Evolutionary conservation across 1,140 invertebrate genomes (phyloP).

Genomic region (Protaetia brevitarsis): DNA sequence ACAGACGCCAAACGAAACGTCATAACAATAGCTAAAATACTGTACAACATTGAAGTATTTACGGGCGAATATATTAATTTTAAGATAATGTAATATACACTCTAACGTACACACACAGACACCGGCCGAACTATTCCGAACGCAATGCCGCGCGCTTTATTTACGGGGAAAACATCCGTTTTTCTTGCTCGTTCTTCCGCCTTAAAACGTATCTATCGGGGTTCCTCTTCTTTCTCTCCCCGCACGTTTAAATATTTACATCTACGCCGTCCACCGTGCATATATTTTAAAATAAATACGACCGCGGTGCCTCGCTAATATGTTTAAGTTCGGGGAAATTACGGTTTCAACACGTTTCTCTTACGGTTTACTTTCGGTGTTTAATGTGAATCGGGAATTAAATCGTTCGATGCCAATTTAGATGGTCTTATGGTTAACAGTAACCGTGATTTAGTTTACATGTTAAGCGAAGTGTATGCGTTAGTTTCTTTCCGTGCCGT

Average conservation of each 20-base stretch:
- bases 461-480: slow-evolving; percentile 3
- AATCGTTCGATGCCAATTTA: slow-evolving; percentile 15
- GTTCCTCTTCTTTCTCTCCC: too few species aligned
- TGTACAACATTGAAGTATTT: not conserved
- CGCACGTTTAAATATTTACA: slow-evolving; percentile 16
- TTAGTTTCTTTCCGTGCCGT: slow-evolving; percentile 1
- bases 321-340: slow-evolving; percentile 13
- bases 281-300: slow-evolving; percentile 14
- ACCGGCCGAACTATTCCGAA: not conserved
- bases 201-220: too few species aligned
- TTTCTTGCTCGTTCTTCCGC: too few species aligned
- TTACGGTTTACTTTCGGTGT: slow-evolving; percentile 4
- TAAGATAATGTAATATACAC: not conserved
- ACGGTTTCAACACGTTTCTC: slow-evolving; percentile 13
- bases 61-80: slow-evolving; percentile 5
- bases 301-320: not conserved
- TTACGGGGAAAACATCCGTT: not conserved
- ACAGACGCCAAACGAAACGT: not conserved
- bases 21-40: slow-evolving; percentile 8
- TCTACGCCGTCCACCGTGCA: slow-evolving; percentile 7
- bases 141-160: not conserved
- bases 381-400: slow-evolving; percentile 12
- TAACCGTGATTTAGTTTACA: slow-evolving; percentile 16
- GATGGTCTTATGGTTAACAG: slow-evolving; percentile 11
- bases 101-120: not conserved